A percentile compares a stretch with the other conserved stretches of the same genome.
Conservation (phyloP, 2,888 invertebrate species). For the Acanthosepion esculentum region DNA sequence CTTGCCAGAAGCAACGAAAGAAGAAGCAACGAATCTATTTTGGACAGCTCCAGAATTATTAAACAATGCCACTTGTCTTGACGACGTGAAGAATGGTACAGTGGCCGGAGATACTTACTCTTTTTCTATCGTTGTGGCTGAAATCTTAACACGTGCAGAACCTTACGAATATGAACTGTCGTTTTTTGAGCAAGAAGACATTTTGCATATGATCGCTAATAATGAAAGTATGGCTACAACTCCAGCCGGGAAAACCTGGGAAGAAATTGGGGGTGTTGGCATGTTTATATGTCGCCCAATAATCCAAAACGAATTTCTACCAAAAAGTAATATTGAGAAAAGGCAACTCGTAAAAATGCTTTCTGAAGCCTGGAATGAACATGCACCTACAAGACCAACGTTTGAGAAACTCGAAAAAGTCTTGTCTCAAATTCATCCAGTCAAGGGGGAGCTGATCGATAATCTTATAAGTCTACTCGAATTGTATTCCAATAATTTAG, state of each 20-base stretch:
- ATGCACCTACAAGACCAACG: constrained; percentile 60
- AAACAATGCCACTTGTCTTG: constrained; percentile 50
- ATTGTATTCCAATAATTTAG: constrained; percentile 65
- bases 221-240: constrained; percentile 48
- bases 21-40: constrained; percentile 47
- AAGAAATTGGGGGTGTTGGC: background rate
- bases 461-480: constrained; percentile 59
- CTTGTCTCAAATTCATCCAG: constrained; percentile 61
- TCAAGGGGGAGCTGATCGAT: constrained; percentile 61
- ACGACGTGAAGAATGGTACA: constrained; percentile 57
- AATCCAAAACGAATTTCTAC: background rate
- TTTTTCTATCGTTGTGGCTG: constrained; percentile 58
- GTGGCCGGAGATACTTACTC: constrained; percentile 64
- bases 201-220: constrained; percentile 54
- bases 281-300: constrained; percentile 10
- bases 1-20: background rate
- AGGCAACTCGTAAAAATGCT: background rate
- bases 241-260: background rate
- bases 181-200: constrained; percentile 52
- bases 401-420: constrained; percentile 60
- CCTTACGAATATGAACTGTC: constrained; percentile 56
- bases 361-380: constrained; percentile 55
- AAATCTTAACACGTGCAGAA: constrained; percentile 58
- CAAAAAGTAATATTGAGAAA: background rate
- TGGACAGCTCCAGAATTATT: constrained; percentile 67